Evolutionary conservation across 2,888 invertebrate genomes (phyloP), one percentile per base, ranked within the genome.

Genomic region (Orthosia gracilis): DNA sequence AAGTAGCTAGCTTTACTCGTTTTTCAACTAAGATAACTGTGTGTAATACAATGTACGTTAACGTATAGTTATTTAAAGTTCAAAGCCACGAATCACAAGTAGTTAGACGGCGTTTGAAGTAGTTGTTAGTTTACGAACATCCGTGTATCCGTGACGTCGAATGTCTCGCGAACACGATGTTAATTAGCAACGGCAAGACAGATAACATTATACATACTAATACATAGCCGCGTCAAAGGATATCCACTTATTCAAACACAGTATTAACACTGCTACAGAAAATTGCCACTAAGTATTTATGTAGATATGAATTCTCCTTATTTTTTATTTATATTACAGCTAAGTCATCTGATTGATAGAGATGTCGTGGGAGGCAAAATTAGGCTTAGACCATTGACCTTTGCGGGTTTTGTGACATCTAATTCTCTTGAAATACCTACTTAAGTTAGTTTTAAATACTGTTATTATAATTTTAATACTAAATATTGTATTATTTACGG

Each of bases 111-210:
- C 73, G 49, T 83, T 83, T 83, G 73, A 64, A 73, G 79, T 69
- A 83, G 69, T 79, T 74, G 71, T 80, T 74, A 71, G 83, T 79
- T 71, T 62, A 57, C 68, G 62, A 80, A 73, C 68, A 79, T 68
- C 64, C 73, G 50, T 9, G 40, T 7, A 79, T 68, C 64, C 73
- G 57, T 68, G 59, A 76, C 75, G 66, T 68, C 49, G 70, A 73
- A 73, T 69, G 69, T 76, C 68, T 26, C 55, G 62, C 57, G 63
- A 78, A 83, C 74, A 58, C 57, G 75, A 69, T 64, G 72, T 66
- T 82, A 76, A 82, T 82, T 82, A 80, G 64, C 40, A 64, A 18
- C 66, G 50, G 31, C 55, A 74, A 79, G 71, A 69, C 47, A 18
- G 66, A 79, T 66, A 66, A 57, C 71, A 66, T 40, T 45, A 80